Conservation (phyloP, 2,888 invertebrate genomes). For the Leistus spinibarbis region DNA sequence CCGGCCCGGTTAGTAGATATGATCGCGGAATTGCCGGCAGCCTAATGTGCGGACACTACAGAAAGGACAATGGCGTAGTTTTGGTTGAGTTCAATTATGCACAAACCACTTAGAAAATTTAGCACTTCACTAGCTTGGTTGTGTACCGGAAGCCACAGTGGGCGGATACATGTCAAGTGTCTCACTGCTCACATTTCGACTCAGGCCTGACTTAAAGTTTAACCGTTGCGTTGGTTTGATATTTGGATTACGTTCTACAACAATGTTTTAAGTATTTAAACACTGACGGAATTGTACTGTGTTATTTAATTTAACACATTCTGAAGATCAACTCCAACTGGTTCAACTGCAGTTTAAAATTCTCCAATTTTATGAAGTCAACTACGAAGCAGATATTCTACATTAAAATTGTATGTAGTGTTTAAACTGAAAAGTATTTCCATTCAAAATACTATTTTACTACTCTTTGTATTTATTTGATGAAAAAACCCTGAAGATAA, state of each 20-base stretch:
- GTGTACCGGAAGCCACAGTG: background rate
- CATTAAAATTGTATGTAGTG: no score
- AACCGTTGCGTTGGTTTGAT: background rate
- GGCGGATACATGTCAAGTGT: conserved; percentile 9
- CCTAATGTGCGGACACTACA: conserved; percentile 6
- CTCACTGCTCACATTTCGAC: background rate
- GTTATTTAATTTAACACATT: no score
- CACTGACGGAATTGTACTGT: no score
- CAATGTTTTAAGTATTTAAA: background rate
- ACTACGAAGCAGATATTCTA: no score
- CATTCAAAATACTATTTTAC: no score
- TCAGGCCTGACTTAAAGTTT: conserved; percentile 17
- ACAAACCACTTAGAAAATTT: conserved; percentile 14
- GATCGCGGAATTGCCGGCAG: background rate
- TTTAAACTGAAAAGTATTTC: no score
- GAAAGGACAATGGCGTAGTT: conserved; percentile 12
- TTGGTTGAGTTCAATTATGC: conserved; percentile 9
- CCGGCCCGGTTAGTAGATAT: background rate
- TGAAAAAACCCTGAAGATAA: no score
- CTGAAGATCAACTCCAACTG: no score
- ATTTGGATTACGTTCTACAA: background rate
- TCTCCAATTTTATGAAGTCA: no score
- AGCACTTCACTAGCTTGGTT: conserved; percentile 5
- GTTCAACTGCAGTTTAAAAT: no score
- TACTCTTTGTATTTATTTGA: no score